Conservation (phyloP, 2,888 invertebrate genomes). For the Meiosimyza platycephala region DNA sequence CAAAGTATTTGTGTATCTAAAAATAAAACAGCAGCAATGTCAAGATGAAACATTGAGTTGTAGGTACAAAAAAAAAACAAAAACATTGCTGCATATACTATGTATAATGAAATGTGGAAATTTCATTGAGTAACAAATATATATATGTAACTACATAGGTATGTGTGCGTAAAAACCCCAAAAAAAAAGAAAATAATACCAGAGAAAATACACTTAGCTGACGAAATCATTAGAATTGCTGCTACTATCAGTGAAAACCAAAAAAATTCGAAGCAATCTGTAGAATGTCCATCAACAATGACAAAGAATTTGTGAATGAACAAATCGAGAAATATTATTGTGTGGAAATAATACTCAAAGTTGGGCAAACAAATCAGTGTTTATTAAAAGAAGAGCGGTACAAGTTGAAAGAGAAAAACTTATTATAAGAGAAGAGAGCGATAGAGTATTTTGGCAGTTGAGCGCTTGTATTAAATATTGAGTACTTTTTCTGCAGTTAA, state of each 20-base stretch:
- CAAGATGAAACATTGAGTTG: not conserved
- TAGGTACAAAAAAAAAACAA: not conserved
- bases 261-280: conserved; percentile 46
- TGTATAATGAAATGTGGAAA: not conserved
- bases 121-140: conserved; percentile 5
- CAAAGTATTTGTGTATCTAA: not conserved
- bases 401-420: conserved; percentile 7
- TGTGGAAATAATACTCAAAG: not conserved
- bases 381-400: too few species aligned
- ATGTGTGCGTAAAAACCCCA: not conserved
- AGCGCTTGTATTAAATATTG: too few species aligned
- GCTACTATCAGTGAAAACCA: not conserved
- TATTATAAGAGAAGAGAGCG: not conserved
- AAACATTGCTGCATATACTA: conserved; percentile 1
- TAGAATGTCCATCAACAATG: conserved; percentile 60
- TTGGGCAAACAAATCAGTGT: too few species aligned
- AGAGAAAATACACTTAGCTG: not conserved
- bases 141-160: not conserved
- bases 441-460: too few species aligned
- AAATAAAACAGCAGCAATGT: conserved; percentile 15
- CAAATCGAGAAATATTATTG: not conserved
- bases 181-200: not conserved
- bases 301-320: conserved; percentile 47
- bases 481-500: too few species aligned
- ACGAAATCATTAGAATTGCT: too few species aligned